Percentiles rank a stretch among this genome's conserved stretches.
Conservation (phyloP, 2,113 vertebrate genomes). For the Protobothrops mucrosquamatus region DNA sequence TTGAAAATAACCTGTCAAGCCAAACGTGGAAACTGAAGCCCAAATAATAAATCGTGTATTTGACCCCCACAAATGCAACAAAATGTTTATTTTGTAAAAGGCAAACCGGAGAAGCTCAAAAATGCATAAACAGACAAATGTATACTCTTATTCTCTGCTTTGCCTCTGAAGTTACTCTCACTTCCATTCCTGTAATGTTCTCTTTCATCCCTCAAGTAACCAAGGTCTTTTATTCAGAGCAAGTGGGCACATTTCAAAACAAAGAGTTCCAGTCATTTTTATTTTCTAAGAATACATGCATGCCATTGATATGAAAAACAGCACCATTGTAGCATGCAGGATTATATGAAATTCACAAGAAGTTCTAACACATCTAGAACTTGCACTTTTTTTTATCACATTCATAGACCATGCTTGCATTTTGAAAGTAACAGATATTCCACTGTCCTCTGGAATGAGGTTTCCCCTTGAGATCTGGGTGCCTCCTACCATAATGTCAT, state of each 20-base stretch:
- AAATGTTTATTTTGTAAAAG: neutral
- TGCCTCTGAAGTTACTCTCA: neutral
- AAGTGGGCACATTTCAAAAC: neutral
- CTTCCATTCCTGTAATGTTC: neutral
- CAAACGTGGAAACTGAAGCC: neutral
- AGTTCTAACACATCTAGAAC: neutral
- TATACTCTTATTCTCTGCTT: neutral
- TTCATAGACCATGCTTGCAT: neutral
- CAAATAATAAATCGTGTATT: neutral
- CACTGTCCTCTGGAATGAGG: too few relatives aligned
- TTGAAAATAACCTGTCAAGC: neutral
- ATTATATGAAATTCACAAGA: neutral
- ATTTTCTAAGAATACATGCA: neutral
- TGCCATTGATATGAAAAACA: neutral
- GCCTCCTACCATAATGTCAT: too few relatives aligned
- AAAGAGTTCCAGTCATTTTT: neutral
- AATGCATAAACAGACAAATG: neutral
- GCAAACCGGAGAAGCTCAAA: neutral
- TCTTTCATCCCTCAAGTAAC: neutral
- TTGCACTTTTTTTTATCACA: neutral
- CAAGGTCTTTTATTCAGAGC: neutral
- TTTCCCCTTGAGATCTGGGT: too few relatives aligned
- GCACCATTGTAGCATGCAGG: neutral
- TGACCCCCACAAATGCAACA: neutral
- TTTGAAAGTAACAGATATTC: too few relatives aligned